These are phyloP conservation scores for Anguilla megastoma DNA, from an alignment of 2,797 vertebrate genomes.

Conservation along the genomic window DNA sequence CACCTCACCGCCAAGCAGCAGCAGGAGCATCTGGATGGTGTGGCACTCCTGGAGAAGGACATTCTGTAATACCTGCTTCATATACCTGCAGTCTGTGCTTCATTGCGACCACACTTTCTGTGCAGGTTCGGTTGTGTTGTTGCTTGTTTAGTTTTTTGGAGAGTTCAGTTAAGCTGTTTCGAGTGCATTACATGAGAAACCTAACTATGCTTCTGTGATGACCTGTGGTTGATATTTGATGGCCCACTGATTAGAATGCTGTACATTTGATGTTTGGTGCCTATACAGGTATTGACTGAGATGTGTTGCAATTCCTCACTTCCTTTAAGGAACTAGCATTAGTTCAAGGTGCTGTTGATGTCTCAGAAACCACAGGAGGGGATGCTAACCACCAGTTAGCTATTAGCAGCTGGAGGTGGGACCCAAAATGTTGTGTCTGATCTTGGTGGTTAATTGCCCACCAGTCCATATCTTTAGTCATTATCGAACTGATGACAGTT, in stretches of 20 bases:
- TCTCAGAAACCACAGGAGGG: conserved; percentile 7
- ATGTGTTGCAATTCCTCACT: background rate
- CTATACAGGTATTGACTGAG: background rate
- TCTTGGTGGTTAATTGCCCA: background rate
- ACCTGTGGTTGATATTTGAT: conserved; percentile 6
- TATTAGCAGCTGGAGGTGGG: background rate
- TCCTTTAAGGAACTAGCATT: background rate
- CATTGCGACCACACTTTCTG: background rate
- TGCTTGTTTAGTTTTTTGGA: conserved; percentile 39
- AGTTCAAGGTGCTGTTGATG: background rate
- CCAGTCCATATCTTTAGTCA: background rate
- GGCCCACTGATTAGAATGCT: background rate
- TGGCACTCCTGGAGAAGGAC: background rate
- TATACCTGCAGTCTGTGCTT: background rate
- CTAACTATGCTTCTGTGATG: background rate
- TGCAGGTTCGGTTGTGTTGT: conserved; percentile 27
- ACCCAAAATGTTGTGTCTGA: background rate
- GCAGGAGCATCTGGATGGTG: background rate
- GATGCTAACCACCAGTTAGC: background rate
- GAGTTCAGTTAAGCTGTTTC: background rate
- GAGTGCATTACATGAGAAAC: background rate
- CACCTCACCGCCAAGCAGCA: conserved; percentile 10
- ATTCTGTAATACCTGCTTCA: background rate
- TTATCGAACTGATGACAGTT: background rate
- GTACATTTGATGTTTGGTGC: background rate